Conservation (phyloP, 2,888 invertebrate species). For the Calameuta pallipes region DNA sequence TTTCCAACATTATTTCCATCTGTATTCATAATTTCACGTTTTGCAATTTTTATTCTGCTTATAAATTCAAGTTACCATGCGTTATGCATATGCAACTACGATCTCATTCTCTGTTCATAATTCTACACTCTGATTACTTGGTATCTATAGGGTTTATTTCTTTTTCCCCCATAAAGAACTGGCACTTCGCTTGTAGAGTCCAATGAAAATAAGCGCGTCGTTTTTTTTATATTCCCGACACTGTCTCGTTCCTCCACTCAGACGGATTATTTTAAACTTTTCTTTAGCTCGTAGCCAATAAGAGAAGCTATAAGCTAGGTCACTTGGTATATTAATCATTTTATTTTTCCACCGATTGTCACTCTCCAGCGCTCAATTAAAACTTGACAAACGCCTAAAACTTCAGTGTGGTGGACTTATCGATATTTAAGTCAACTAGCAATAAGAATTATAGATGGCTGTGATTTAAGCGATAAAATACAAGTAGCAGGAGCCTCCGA, state of each 20-base stretch:
- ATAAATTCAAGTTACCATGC: background rate
- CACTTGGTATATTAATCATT: background rate
- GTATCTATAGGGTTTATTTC: background rate
- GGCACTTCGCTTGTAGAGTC: constrained; percentile 9
- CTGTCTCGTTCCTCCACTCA: background rate
- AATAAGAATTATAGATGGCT: background rate
- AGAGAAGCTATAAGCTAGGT: background rate
- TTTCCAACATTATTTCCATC: background rate
- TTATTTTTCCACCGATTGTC: background rate
- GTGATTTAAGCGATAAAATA: background rate
- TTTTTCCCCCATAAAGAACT: background rate
- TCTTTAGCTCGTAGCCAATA: background rate
- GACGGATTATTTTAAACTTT: background rate
- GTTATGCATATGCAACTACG: background rate
- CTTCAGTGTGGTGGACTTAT: background rate
- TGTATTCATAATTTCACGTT: background rate
- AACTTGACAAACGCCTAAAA: background rate
- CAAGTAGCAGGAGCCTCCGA: background rate
- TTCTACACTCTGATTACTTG: background rate
- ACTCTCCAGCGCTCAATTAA: background rate
- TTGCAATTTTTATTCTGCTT: background rate
- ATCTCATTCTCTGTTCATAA: background rate
- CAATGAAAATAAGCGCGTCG: constrained; percentile 20
- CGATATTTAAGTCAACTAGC: background rate
- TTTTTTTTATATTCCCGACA: background rate